Evolutionary conservation across 2,797 vertebrate genomes (phyloP), one percentile per base, ranked within the genome.

Genomic region (Capromys pilorides): DNA sequence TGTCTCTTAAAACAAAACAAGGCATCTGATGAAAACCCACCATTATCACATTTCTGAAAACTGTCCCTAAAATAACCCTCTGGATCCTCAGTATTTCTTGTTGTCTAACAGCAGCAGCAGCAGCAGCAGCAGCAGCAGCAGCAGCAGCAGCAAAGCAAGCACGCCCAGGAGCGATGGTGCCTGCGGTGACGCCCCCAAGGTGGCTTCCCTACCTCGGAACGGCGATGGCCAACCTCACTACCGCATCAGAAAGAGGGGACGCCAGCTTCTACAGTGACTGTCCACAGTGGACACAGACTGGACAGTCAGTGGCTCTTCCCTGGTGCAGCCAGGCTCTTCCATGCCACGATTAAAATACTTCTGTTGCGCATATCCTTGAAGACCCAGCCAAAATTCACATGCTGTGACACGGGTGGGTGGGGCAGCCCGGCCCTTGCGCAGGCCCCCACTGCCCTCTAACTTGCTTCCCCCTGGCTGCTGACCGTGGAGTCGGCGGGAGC

Each of bases 21-120:
- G 41, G 62, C n/a, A 33, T 61, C 19, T 80, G 94, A 89, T 87
- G 73, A 92, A 95, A 96, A 91, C 78, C 84, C 80, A n/a, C 31
- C 61, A 75, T 6, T 8, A 90, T 83, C 71, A 93, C 80, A 93
- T 88, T 94, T 94, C 73, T 88, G 39, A n/a, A 92, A 96, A 94
- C 51, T n/a, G 26, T 69, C 59, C 93, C 73, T 81, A 87, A 59
- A 82, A 57, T 62, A 62, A 90, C 64, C 78, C 26, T 61, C 21
- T 36, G 31, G 49, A 51, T 73, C 33, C 69, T 64, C 49, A 67
- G 59, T 90, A 81, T 66, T 93, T 96, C 66, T 61, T 92, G 51
- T 28, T 85, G 79, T 92, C 78, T 81, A 90, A 51, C 88, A 75
- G n/a, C 12, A 73, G 39, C 24, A 90, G 91, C 66, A 45, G 61